Conservation (phyloP, 1,140 invertebrate species). For the Drosophila sp. region DNA sequence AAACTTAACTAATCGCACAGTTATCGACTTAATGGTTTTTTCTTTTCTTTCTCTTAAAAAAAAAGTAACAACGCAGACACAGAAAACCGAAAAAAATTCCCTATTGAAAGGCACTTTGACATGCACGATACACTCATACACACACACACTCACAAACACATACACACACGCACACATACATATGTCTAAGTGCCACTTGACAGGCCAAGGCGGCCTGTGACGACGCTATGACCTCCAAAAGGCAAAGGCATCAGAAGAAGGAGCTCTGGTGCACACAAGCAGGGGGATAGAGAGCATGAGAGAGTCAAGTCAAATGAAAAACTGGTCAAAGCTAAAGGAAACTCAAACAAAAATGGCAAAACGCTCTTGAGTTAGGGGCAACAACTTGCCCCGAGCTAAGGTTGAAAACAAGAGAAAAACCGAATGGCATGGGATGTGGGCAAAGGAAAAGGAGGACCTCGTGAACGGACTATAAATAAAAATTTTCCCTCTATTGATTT, state of each 20-base stretch:
- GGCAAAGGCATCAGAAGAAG: slow-evolving; percentile 34
- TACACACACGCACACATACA: slow-evolving; percentile 25
- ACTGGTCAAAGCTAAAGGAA: slow-evolving; percentile 51
- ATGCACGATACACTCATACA: slow-evolving; percentile 53
- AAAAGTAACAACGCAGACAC: slow-evolving; percentile 14
- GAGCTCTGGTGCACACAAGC: slow-evolving; percentile 63
- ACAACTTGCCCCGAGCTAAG: slow-evolving; percentile 14
- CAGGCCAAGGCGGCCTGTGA: slow-evolving; percentile 56
- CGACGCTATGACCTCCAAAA: slow-evolving; percentile 60
- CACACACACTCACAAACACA: slow-evolving; percentile 16
- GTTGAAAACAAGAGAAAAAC: slow-evolving; percentile 18
- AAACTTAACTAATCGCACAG: slow-evolving; percentile 77
- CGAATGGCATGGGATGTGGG: not conserved
- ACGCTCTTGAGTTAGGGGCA: slow-evolving; percentile 26
- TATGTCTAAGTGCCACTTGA: slow-evolving; percentile 59
- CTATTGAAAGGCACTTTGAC: slow-evolving; percentile 70
- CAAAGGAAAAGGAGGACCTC: slow-evolving; percentile 7
- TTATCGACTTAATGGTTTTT: slow-evolving; percentile 78
- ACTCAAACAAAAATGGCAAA: slow-evolving; percentile 65
- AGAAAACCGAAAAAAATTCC: slow-evolving; percentile 41
- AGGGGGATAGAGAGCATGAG: not conserved
- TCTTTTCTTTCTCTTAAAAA: slow-evolving; percentile 39
- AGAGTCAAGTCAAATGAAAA: slow-evolving; percentile 77
- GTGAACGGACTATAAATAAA: slow-evolving; percentile 73
- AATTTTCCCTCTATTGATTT: slow-evolving; percentile 70